Conservation (phyloP, 2,888 invertebrate species). For the Osmoderma eremita region DNA sequence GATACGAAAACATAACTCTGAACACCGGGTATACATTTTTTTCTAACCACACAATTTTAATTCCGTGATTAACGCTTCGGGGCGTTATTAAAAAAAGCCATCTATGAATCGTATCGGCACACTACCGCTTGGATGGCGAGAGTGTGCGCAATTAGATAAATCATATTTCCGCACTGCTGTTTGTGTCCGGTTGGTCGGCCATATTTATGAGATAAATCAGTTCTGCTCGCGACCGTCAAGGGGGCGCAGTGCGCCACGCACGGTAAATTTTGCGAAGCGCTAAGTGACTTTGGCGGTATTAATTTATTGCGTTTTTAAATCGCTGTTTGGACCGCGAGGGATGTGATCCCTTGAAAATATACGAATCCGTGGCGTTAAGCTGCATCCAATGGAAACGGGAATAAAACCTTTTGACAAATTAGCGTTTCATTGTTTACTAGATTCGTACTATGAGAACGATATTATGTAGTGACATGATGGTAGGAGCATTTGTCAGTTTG, state of each 20-base stretch:
- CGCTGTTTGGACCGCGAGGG: neutral
- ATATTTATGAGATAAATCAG: conserved; percentile 29
- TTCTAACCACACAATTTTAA: no score
- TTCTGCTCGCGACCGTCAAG: neutral
- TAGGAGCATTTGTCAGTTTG: no score
- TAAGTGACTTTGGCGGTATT: conserved; percentile 6
- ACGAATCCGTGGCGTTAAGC: neutral
- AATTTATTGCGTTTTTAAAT: conserved; percentile 8
- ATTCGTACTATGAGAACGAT: no score
- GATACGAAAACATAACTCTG: no score
- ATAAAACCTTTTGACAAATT: neutral
- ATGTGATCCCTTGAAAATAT: neutral
- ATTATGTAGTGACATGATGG: no score
- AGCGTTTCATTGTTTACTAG: no score
- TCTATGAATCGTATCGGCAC: no score
- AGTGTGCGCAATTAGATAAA: conserved; percentile 20
- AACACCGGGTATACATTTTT: no score
- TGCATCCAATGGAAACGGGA: neutral
- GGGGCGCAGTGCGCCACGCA: neutral
- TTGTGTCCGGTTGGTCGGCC: conserved; percentile 5
- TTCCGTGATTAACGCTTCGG: no score
- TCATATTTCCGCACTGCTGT: conserved; percentile 3
- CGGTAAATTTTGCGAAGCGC: conserved; percentile 7
- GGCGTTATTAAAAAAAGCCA: no score
- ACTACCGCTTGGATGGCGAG: neutral